phyloP scores from a whole-genome alignment of 2,113 vertebrate species.

The Setophaga kirtlandii region DNA sequence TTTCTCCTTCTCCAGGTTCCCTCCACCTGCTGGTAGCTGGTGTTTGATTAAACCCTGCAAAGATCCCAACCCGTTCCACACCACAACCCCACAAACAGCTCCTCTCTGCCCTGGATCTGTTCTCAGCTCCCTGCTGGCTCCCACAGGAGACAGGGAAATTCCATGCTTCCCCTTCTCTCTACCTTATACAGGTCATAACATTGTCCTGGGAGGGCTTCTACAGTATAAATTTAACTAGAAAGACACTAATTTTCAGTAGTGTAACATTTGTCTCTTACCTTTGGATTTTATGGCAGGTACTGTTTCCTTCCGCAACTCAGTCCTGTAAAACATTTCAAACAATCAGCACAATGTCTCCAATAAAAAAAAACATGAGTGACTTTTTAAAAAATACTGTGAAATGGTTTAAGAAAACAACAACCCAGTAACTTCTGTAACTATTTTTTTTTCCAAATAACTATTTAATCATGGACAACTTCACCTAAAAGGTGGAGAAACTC shows the following conservation, averaged over 20 bases:
- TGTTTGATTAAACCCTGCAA: not conserved
- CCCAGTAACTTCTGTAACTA: not conserved
- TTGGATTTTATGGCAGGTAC: conserved; percentile 78
- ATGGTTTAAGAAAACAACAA: not conserved
- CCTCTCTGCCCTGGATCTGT: not conserved
- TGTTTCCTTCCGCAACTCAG: conserved; percentile 57
- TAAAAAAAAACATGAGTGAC: not conserved
- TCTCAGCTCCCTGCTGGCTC: not conserved
- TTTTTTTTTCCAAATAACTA: not conserved
- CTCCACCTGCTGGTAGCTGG: not conserved
- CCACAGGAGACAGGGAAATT: fast-evolving
- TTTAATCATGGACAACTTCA: not conserved
- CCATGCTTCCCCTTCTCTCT: not conserved
- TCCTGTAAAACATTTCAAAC: conserved; percentile 74
- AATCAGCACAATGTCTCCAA: not conserved
- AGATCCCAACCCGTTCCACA: fast-evolving
- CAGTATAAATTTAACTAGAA: not conserved
- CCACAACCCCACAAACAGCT: fast-evolving
- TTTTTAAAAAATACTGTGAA: not conserved
- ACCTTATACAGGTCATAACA: fast-evolving
- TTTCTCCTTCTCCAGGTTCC: not conserved
- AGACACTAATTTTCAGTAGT: fast-evolving
- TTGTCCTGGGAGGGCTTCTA: not conserved
- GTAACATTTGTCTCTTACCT: conserved; percentile 74
- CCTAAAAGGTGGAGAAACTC: not conserved